Percentiles rank a stretch among this genome's conserved stretches.
phyloP scores from a whole-genome alignment of 2,888 invertebrate species.

The Eugnorisma glareosa region DNA sequence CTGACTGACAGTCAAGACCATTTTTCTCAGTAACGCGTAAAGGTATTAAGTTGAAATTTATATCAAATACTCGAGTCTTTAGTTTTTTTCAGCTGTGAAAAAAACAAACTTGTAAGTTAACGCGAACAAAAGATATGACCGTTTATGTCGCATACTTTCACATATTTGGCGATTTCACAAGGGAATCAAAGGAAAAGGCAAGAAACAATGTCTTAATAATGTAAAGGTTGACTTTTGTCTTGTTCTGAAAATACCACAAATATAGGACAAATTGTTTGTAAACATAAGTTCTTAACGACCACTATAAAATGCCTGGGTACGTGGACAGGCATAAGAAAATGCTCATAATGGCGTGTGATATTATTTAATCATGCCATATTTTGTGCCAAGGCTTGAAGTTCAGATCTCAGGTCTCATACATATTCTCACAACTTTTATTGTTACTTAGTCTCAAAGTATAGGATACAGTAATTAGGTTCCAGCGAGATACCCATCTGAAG shows the following conservation, averaged over 20 bases:
- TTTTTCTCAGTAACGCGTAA: neutral
- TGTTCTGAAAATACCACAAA: neutral
- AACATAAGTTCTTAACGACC: neutral
- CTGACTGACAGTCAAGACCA: neutral
- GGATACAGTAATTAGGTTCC: constrained; percentile 40
- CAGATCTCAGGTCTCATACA: constrained; percentile 48
- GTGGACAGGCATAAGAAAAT: neutral
- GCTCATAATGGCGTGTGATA: constrained; percentile 21
- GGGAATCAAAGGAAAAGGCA: too few relatives aligned
- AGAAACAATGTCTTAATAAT: neutral
- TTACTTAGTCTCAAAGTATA: constrained; percentile 37
- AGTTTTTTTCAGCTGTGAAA: too few relatives aligned
- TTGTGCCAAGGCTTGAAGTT: constrained; percentile 65
- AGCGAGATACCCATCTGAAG: constrained; percentile 50
- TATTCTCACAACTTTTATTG: constrained; percentile 61
- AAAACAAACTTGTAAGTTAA: too few relatives aligned
- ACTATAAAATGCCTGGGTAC: constrained; percentile 6
- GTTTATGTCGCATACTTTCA: too few relatives aligned
- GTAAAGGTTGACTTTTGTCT: neutral
- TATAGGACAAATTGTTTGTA: neutral
- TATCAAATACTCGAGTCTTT: too few relatives aligned
- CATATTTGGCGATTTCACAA: too few relatives aligned
- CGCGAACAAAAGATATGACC: too few relatives aligned
- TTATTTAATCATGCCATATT: constrained; percentile 18
- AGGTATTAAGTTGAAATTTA: neutral